These are phyloP conservation scores for Sthenelais limicola DNA, from an alignment of 2,888 invertebrate species.

Conservation along the genomic window DNA sequence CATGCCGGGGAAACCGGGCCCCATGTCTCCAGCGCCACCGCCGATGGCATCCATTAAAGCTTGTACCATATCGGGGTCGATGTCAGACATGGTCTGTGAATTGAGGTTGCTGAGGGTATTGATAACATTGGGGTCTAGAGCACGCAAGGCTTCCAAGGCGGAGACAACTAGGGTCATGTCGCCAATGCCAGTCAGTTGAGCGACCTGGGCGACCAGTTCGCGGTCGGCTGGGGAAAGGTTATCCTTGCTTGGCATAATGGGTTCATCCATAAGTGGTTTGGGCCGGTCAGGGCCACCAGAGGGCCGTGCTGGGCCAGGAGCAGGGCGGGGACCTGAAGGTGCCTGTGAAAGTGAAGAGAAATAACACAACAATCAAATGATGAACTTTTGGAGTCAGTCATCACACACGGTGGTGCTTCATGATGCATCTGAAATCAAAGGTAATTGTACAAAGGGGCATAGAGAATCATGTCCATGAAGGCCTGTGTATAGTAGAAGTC, in stretches of 20 bases:
- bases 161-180: conserved; percentile 34
- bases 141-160: conserved; percentile 20
- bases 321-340: too few relatives aligned
- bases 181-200: conserved; percentile 11
- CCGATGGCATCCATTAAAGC: conserved; percentile 21
- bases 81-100: conserved; percentile 22
- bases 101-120: conserved; percentile 20
- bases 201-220: conserved; percentile 23
- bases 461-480: too few relatives aligned
- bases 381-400: too few relatives aligned
- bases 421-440: too few relatives aligned
- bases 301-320: too few relatives aligned
- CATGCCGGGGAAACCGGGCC: conserved; percentile 2
- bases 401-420: too few relatives aligned
- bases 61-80: conserved; percentile 24
- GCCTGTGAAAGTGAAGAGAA: too few relatives aligned
- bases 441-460: too few relatives aligned
- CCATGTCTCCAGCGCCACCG: neutral
- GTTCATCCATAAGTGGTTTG: conserved; percentile 16
- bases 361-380: too few relatives aligned
- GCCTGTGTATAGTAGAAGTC: too few relatives aligned
- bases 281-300: neutral
- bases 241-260: conserved; percentile 21
- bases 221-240: conserved; percentile 24
- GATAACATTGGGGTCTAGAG: conserved; percentile 23